Percentiles rank a stretch among this genome's conserved stretches.
Evolutionary conservation across 35 echinoderm and acorn worm genomes (phyloP).

Genomic region (Apostichopus japonicus): DNA sequence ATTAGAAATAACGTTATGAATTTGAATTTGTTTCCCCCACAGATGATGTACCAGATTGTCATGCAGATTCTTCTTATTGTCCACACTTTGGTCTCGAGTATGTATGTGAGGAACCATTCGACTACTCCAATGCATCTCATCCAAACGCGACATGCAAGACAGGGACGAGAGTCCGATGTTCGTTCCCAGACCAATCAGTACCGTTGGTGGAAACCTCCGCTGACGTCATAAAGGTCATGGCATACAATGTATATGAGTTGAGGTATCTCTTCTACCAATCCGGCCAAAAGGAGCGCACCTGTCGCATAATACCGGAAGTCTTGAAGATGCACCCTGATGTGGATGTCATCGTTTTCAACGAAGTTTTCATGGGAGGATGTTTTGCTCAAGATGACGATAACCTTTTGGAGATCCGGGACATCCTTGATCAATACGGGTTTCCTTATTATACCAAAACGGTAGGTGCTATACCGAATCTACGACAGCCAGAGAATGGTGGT

Average conservation of each 20-base stretch:
- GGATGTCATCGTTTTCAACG: constrained; percentile 79
- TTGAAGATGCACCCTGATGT: constrained; percentile 45
- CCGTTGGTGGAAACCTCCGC: constrained; percentile 29
- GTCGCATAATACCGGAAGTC: constrained; percentile 50
- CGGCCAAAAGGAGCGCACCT: constrained; percentile 71
- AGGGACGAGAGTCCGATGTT: constrained; percentile 51
- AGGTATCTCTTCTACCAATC: constrained; percentile 53
- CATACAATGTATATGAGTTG: constrained; percentile 66
- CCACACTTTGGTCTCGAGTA: constrained; percentile 57
- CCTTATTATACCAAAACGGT: constrained; percentile 57
- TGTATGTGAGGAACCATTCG: constrained; percentile 29
- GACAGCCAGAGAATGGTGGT: constrained; percentile 61
- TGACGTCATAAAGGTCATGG: constrained; percentile 32
- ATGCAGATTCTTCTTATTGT: constrained; percentile 38
- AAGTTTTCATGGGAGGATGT: constrained; percentile 69
- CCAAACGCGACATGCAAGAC: constrained; percentile 46
- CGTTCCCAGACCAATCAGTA: constrained; percentile 33
- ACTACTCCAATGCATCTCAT: background rate
- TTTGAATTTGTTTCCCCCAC: background rate
- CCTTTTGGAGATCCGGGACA: constrained; percentile 33
- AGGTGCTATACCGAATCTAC: background rate
- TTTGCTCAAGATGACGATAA: constrained; percentile 51
- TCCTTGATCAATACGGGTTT: constrained; percentile 62
- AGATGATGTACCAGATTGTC: constrained; percentile 56
- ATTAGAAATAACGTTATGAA: too few species aligned